phyloP scores from a whole-genome alignment of 2,888 invertebrate species.

The Stenotaenia linearis region DNA sequence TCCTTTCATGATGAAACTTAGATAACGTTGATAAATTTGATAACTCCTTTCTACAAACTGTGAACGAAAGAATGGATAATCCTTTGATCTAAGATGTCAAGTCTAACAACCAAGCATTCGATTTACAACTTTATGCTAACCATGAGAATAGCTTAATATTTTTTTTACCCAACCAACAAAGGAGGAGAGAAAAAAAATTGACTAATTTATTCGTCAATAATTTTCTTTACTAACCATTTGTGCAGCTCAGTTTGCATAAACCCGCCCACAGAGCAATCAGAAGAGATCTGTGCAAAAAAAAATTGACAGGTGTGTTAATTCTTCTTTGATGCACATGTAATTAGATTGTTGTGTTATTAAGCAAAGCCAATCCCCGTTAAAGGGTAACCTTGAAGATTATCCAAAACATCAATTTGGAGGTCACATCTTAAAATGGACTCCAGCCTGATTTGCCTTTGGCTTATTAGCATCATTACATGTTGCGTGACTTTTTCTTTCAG shows the following conservation, averaged over 20 bases:
- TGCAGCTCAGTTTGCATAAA: not conserved
- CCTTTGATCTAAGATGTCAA: not conserved
- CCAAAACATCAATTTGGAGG: slow-evolving; percentile 23
- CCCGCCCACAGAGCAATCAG: not conserved
- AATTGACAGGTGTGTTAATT: slow-evolving; percentile 23
- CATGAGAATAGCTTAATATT: not conserved
- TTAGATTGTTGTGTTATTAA: not conserved
- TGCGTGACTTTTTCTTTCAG: not conserved
- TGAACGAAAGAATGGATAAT: not conserved
- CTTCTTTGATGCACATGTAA: not conserved
- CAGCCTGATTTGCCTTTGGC: slow-evolving; percentile 4
- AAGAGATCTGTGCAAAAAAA: not conserved
- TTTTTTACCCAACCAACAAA: not conserved
- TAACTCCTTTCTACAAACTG: not conserved
- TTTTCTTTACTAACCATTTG: not conserved
- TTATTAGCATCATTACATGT: not conserved
- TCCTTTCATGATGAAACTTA: not conserved
- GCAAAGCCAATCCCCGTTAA: not conserved
- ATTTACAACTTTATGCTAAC: not conserved
- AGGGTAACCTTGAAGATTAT: slow-evolving; percentile 15
- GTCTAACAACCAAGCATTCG: not conserved
- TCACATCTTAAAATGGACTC: slow-evolving; percentile 4
- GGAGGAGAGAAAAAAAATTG: not conserved
- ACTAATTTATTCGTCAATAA: not conserved
- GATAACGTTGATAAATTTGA: not conserved